Conservation (phyloP, 2,888 invertebrate genomes). For the Tyria jacobaeae region DNA sequence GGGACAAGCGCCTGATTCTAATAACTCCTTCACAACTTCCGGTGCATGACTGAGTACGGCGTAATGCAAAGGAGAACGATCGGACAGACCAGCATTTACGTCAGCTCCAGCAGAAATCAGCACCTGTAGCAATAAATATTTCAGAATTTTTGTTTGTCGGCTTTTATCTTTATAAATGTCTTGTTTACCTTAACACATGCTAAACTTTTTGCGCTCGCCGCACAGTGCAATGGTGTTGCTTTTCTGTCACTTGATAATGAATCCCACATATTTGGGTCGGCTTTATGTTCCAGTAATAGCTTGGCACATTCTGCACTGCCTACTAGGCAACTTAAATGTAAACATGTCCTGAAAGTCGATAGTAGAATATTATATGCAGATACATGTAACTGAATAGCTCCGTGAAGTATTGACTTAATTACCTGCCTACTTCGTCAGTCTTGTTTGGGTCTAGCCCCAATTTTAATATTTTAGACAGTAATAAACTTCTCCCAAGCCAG, state of each 20-base stretch:
- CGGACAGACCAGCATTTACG: slow-evolving; percentile 90
- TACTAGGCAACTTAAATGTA: slow-evolving; percentile 93
- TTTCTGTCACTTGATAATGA: slow-evolving; percentile 86
- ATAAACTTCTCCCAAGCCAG: slow-evolving; percentile 87
- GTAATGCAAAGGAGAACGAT: slow-evolving; percentile 93
- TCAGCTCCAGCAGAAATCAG: slow-evolving; percentile 92
- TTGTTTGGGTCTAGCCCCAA: slow-evolving; percentile 88
- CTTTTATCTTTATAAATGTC: slow-evolving; percentile 51
- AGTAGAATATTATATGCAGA: slow-evolving; percentile 5
- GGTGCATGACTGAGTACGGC: slow-evolving; percentile 92
- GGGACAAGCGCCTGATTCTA: slow-evolving; percentile 92
- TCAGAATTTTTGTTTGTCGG: slow-evolving; percentile 38
- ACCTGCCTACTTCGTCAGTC: slow-evolving; percentile 90
- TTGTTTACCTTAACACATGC: slow-evolving; percentile 85
- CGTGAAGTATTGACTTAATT: slow-evolving; percentile 34
- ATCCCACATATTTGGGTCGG: slow-evolving; percentile 91
- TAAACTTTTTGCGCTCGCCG: slow-evolving; percentile 89
- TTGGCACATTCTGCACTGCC: slow-evolving; percentile 91
- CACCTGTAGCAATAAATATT: slow-evolving; percentile 74
- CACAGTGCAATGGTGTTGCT: slow-evolving; percentile 92
- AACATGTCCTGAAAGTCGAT: slow-evolving; percentile 70
- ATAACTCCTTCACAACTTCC: slow-evolving; percentile 90
- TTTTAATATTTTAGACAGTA: slow-evolving; percentile 84
- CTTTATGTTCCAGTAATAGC: slow-evolving; percentile 89
- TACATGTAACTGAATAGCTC: not conserved